phyloP scores from a whole-genome alignment of 2,888 invertebrate genomes.

The Patella ulyssiponensis region DNA sequence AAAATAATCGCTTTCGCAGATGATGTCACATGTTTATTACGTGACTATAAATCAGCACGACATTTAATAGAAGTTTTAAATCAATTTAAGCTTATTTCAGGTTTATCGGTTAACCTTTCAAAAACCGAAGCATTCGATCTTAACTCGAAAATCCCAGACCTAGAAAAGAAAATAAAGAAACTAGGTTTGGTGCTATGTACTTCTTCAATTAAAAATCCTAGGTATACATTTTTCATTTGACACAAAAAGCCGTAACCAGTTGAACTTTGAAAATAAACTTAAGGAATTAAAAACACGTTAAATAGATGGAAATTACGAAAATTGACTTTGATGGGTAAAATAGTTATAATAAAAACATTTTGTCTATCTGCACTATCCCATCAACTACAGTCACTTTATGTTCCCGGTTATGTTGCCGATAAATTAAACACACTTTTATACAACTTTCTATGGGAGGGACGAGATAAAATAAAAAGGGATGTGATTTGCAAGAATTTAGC shows the following conservation, averaged over 20 bases:
- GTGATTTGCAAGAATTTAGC: too few relatives aligned
- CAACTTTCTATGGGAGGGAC: not conserved
- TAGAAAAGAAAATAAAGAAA: not conserved
- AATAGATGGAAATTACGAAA: not conserved
- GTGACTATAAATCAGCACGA: not conserved
- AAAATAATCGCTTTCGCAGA: not conserved
- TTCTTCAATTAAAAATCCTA: not conserved
- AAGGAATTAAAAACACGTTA: not conserved
- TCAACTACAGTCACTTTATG: not conserved
- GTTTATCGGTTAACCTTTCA: not conserved
- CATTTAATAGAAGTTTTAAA: not conserved
- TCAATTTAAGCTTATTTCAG: not conserved
- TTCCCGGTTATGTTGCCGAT: not conserved
- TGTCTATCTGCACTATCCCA: not conserved
- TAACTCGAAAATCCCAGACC: not conserved
- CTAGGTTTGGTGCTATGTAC: not conserved
- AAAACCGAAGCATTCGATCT: slow-evolving; percentile 8
- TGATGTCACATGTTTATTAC: not conserved
- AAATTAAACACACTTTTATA: not conserved
- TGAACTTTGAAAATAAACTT: not conserved
- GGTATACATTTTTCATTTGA: not conserved
- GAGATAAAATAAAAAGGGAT: not conserved
- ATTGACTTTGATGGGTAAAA: not conserved
- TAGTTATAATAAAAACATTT: not conserved
- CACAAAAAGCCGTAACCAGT: not conserved